Percentiles rank a stretch among this genome's conserved stretches.
Conservation (phyloP, 2,888 invertebrate genomes). For the Limnephilus rhombicus region DNA sequence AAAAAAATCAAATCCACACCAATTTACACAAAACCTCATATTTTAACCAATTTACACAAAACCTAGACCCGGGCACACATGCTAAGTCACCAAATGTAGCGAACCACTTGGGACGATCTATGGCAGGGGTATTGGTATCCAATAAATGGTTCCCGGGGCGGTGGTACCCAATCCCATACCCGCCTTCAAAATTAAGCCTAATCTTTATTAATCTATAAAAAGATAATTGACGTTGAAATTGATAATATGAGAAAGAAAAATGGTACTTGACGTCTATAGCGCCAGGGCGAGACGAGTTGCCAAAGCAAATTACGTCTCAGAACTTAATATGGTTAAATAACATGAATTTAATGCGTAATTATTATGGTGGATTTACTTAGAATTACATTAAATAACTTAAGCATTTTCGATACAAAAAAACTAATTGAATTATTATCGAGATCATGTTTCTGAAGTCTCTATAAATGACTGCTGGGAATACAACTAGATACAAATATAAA, state of each 20-base stretch:
- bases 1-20: no score
- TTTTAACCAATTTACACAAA: no score
- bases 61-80: no score
- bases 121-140: no score
- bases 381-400: not conserved
- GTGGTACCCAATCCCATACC: no score
- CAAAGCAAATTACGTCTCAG: not conserved
- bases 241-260: slow-evolving; percentile 30
- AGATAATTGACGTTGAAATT: slow-evolving; percentile 49
- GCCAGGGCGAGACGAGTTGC: not conserved
- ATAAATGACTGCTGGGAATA: not conserved
- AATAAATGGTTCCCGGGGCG: no score
- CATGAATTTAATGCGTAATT: not conserved
- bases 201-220: not conserved
- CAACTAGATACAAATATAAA: no score
- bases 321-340: not conserved
- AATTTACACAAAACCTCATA: no score
- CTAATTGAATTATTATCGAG: not conserved
- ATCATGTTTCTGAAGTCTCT: not conserved
- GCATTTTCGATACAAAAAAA: not conserved
- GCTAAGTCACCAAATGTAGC: no score
- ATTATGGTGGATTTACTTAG: not conserved
- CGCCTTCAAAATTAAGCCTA: not conserved
- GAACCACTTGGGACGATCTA: no score
- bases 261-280: not conserved